Base-by-base conservation (phyloP, 92 coral and sea anemone species). In the Umimayanthus kanabou region DNA sequence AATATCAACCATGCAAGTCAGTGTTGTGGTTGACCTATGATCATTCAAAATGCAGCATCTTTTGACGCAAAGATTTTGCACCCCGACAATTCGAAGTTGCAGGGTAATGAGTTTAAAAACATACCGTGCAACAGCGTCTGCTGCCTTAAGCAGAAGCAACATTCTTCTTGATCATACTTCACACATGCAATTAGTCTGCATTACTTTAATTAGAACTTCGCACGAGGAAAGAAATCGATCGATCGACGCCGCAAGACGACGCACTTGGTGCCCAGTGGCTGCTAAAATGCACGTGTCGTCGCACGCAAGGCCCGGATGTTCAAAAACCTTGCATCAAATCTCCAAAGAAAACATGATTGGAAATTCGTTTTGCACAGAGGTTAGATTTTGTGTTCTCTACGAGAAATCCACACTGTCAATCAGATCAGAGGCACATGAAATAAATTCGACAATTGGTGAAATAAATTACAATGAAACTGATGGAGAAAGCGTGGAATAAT, bases 131-230 rank as follows among this genome's bases (percentile, higher is more conserved):
- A 95, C 95, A 25, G 96, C 92, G 64, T 95, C 98, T 57, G 98
- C 98, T 78, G 98, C 98, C 85, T 95, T 93, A 91, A 95, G 95
- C 87, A 95, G 95, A 91, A 95, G 98, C 92, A 95, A 95, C 98
- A 95, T 95, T 88, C 82, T 92, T 67, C 82, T 90, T 77, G 89
- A 86, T 92, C 98, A 95, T 95, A 86, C 94, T 95, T 85, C 88
- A 43, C 73, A 76, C 67, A 71, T 80, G 87, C 74, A 76, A 89
- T 80, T 74, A 81, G 82, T 80, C 89, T 91, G 85, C 88, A 88
- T 43, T 80, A 76, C 88, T 74, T 82, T 81, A 86, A 89, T 88
- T 82, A 89, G 92, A 89, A 86, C 88, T 78, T 77, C 91, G 87
- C 79, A 89, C 90, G 90, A 82, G 91, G 30, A 77, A 47, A 87